Conservation (phyloP, 2,797 vertebrate species). For the Numenius phaeopus region DNA sequence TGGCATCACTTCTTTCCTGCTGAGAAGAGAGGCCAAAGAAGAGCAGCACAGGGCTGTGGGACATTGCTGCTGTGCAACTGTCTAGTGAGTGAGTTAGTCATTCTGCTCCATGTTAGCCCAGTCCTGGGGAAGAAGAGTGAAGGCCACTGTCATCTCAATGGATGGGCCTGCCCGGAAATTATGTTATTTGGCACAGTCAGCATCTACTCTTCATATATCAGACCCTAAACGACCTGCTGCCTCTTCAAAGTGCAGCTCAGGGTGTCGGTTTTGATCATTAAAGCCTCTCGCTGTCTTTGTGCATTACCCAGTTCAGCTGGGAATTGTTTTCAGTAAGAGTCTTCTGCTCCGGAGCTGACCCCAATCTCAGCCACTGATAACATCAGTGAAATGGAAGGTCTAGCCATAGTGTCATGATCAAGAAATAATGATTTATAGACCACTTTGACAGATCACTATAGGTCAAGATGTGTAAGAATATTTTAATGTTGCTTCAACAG, state of each 20-base stretch:
- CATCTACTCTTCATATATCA: background rate
- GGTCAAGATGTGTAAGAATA: background rate
- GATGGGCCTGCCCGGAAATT: background rate
- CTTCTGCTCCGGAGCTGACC: background rate
- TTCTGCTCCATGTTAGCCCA: background rate
- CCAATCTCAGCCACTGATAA: background rate
- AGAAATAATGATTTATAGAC: background rate
- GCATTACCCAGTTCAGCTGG: background rate
- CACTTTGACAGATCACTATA: background rate
- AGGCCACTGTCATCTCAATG: background rate
- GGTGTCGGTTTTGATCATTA: constrained; percentile 12
- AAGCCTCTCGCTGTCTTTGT: constrained; percentile 11
- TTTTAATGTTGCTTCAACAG: background rate
- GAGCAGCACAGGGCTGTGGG: background rate
- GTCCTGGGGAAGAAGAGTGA: background rate
- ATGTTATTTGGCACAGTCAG: constrained; percentile 13
- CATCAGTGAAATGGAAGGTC: background rate
- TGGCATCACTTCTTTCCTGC: background rate
- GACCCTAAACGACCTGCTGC: background rate
- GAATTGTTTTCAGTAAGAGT: constrained; percentile 5
- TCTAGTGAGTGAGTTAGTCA: background rate
- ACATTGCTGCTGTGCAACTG: rapidly evolving
- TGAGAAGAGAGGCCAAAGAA: background rate
- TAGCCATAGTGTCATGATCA: background rate
- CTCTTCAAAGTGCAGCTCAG: background rate